phyloP scores from a whole-genome alignment of 2,797 vertebrate genomes.

The Enteromius paludinosus region DNA sequence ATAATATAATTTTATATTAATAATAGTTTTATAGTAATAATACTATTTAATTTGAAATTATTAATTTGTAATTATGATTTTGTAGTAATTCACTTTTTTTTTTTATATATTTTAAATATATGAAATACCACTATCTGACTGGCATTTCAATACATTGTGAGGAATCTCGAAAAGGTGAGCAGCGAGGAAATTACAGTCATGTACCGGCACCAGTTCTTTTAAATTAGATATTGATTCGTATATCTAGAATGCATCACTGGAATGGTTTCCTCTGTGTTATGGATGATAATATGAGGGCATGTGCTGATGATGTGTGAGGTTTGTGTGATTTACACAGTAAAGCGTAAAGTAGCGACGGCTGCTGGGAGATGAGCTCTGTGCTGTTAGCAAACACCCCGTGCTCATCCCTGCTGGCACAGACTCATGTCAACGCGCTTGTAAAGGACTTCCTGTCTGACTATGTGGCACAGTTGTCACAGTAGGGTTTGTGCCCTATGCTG shows the following conservation, averaged over 20 bases:
- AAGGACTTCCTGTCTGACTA: conserved; percentile 43
- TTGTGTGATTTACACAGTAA: conserved; percentile 48
- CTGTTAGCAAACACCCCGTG: neutral
- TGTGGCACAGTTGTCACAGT: conserved; percentile 55
- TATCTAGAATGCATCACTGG: conserved; percentile 56
- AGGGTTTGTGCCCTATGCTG: conserved; percentile 51
- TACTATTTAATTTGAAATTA: neutral
- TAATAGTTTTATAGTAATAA: conserved; percentile 32
- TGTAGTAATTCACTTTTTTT: neutral
- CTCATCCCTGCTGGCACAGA: conserved; percentile 42
- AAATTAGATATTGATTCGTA: conserved; percentile 66
- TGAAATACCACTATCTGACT: conserved; percentile 36
- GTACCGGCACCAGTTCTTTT: conserved; percentile 48
- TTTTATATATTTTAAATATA: neutral
- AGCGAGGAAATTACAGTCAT: conserved; percentile 51
- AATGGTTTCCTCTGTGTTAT: conserved; percentile 51
- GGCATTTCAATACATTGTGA: conserved; percentile 25
- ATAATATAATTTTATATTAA: neutral
- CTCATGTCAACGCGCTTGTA: conserved; percentile 24
- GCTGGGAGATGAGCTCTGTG: conserved; percentile 16
- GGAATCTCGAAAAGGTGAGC: conserved; percentile 26
- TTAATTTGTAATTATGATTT: neutral
- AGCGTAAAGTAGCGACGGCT: neutral
- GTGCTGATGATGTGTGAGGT: conserved; percentile 35
- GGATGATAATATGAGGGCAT: conserved; percentile 54